Conservation (phyloP, 2,797 vertebrate species). For the Triplophysa yarkandensis region DNA sequence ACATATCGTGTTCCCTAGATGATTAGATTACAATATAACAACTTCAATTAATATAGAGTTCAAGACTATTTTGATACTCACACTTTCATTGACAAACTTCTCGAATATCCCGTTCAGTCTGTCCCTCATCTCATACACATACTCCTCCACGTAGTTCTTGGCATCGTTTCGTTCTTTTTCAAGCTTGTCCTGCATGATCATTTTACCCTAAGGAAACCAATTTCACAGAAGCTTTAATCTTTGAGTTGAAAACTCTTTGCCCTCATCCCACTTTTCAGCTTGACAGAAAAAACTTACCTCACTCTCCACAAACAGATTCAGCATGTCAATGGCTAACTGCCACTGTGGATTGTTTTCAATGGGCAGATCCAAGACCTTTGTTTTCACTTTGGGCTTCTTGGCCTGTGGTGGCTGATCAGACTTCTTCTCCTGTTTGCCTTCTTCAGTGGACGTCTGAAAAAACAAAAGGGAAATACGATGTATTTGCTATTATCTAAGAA, state of each 20-base stretch:
- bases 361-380: slow-evolving; percentile 92
- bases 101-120: slow-evolving; percentile 88
- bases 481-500: neutral
- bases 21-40: no score
- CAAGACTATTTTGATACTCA: slow-evolving; percentile 64
- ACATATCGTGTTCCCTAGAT: no score
- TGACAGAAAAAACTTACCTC: slow-evolving; percentile 80
- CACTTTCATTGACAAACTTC: slow-evolving; percentile 90
- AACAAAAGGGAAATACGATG: neutral
- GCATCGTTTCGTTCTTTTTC: slow-evolving; percentile 98
- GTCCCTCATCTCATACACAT: slow-evolving; percentile 98
- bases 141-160: slow-evolving; percentile 96
- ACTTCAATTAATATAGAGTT: no score
- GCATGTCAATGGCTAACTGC: slow-evolving; percentile 89
- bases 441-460: slow-evolving; percentile 67
- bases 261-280: neutral
- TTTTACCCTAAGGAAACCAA: slow-evolving; percentile 84
- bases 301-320: slow-evolving; percentile 93
- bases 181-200: slow-evolving; percentile 99
- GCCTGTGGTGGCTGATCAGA: slow-evolving; percentile 93
- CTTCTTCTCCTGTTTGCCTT: slow-evolving; percentile 92
- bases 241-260: neutral
- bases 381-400: slow-evolving; percentile 99
- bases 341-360: slow-evolving; percentile 89
- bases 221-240: slow-evolving; percentile 16